Base-by-base conservation (phyloP, 2,888 invertebrate genomes). In the Nesidiocoris tenuis region DNA sequence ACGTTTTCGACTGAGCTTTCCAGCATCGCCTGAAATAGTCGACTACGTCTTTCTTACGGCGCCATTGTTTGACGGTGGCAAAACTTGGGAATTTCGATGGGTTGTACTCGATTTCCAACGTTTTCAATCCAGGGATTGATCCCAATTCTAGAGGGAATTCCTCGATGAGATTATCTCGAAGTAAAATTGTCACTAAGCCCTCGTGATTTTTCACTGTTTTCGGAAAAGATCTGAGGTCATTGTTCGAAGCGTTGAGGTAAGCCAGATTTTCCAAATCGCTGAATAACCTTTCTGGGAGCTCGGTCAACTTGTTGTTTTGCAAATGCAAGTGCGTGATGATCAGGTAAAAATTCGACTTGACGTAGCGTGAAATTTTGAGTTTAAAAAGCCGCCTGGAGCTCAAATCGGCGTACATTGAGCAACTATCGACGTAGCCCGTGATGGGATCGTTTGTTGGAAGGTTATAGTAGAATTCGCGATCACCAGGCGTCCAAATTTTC, bases 111-210 rank as follows among this genome's bases (percentile, higher is more conserved):
- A 72, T 72, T 7, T 61, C 72, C 1, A 72, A 21, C 0, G 72
- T 72, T 54, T 72, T 61, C 19, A 72, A 39, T 5, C 61, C 72
- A 7, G 61, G 61, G 7, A 72, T 25, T 1, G 72, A 72, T 5
- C 90, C 89, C 17, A 91, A 82, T 84, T 89, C 90, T 72, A 87
- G 84, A 0, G 90, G 90, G 61, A 91, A 82, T 74, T 83, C 82
- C 74, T 86, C 85, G 23, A 91, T 82, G 78, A 85, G 84, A 81
- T 91, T 91, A 80, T 88, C 87, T 82, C 89, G 87, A 24, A 91
- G 82, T 19, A 91, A 83, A 72, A 91, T 82, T 77, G 90, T 90
- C 67, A 90, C 88, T 19, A 91, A 84, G 78, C 82, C 83, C 70
- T 82, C 82, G 79, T 91, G 90, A 78, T 87, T 82, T 77, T 86